Conservation (phyloP, 2,888 invertebrate genomes). For the Spodoptera picta region DNA sequence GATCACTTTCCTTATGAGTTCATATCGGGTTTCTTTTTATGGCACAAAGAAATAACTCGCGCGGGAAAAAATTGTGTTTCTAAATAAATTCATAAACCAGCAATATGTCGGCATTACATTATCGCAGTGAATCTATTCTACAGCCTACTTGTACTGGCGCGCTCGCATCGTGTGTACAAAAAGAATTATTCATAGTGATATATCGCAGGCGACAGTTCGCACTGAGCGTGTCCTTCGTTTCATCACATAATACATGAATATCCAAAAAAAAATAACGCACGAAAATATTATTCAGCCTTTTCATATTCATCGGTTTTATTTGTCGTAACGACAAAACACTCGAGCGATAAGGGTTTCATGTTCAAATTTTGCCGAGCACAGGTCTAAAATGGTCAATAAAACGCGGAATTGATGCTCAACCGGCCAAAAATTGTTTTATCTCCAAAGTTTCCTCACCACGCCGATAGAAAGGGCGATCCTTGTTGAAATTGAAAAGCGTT, state of each 20-base stretch:
- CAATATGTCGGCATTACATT: slow-evolving; percentile 37
- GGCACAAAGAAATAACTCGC: slow-evolving; percentile 16
- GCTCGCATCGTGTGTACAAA: slow-evolving; percentile 10
- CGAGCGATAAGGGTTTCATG: slow-evolving; percentile 57
- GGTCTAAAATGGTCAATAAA: slow-evolving; percentile 64
- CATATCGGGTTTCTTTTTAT: slow-evolving; percentile 18
- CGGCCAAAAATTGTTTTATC: slow-evolving; percentile 77
- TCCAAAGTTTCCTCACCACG: slow-evolving; percentile 68
- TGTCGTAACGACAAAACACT: slow-evolving; percentile 61
- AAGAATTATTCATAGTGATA: slow-evolving; percentile 36
- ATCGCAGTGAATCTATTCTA: slow-evolving; percentile 30
- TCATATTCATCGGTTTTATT: slow-evolving; percentile 59
- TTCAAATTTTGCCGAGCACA: slow-evolving; percentile 57
- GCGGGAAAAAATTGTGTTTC: slow-evolving; percentile 7
- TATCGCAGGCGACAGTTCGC: slow-evolving; percentile 31
- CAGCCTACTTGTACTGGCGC: slow-evolving; percentile 4
- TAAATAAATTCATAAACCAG: slow-evolving; percentile 22
- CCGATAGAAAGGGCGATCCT: slow-evolving; percentile 69
- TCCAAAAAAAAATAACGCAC: slow-evolving; percentile 41
- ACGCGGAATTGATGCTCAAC: slow-evolving; percentile 65
- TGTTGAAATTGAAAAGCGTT: slow-evolving; percentile 82
- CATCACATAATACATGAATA: slow-evolving; percentile 46
- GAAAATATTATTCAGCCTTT: slow-evolving; percentile 49
- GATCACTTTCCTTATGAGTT: slow-evolving; percentile 25
- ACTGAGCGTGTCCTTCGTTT: slow-evolving; percentile 32